Conservation (phyloP, 2,113 vertebrate species). For the Gobio gobio region DNA sequence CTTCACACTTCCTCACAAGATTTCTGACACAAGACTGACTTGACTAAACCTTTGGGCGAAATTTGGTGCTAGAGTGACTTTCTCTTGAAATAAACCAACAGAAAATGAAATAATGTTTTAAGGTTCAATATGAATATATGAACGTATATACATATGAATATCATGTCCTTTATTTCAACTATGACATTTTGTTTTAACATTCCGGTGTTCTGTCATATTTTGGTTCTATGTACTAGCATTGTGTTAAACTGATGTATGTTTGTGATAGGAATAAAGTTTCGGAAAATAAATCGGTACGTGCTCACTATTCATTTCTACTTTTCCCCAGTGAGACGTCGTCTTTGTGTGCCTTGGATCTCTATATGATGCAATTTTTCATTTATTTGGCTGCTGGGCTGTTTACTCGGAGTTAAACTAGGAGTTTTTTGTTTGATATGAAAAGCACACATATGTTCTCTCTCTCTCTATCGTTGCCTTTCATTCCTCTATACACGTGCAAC, state of each 20-base stretch:
- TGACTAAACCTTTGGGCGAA: neutral
- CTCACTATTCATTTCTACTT: slow-evolving; percentile 2
- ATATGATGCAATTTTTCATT: neutral
- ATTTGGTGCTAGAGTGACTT: neutral
- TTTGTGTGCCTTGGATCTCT: slow-evolving; percentile 3
- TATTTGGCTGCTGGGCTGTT: slow-evolving; percentile 2
- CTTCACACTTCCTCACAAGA: neutral
- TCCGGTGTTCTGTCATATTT: slow-evolving; percentile 57
- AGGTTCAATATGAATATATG: neutral
- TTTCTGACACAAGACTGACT: slow-evolving; percentile 5
- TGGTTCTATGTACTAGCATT: slow-evolving; percentile 61
- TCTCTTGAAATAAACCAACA: neutral
- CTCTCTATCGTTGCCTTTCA: neutral
- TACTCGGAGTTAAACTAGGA: too few relatives aligned
- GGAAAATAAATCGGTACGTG: slow-evolving; percentile 50
- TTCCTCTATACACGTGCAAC: slow-evolving; percentile 44
- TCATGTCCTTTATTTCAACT: slow-evolving; percentile 8
- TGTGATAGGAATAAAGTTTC: slow-evolving; percentile 63
- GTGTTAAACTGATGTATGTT: slow-evolving; percentile 55
- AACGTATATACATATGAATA: neutral
- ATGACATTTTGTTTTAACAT: slow-evolving; percentile 59
- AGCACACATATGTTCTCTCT: slow-evolving; percentile 1
- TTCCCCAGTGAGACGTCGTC: neutral
- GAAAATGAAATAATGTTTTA: slow-evolving; percentile 5
- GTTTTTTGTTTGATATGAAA: neutral